These are phyloP conservation scores for Theristicus caerulescens DNA, from an alignment of 2,113 vertebrate genomes.

Conservation along the genomic window DNA sequence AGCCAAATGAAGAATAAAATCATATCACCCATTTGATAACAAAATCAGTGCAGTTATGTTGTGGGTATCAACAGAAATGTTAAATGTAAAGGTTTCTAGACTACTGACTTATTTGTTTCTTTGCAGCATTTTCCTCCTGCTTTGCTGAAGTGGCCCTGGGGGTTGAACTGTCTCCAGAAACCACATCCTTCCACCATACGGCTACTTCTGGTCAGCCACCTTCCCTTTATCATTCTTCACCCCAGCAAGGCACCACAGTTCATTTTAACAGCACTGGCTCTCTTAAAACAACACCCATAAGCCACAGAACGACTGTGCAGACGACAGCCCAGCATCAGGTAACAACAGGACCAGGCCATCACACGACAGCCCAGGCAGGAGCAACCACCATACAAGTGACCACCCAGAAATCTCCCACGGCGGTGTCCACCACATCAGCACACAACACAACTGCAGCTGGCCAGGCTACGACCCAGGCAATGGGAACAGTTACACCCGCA, in stretches of 20 bases:
- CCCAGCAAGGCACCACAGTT: not conserved
- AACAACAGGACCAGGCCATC: not conserved
- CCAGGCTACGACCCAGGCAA: not conserved
- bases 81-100: not conserved
- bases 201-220: not conserved
- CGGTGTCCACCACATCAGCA: not conserved
- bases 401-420: not conserved
- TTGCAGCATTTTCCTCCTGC: conserved; percentile 60
- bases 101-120: not conserved
- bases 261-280: not conserved
- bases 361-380: not conserved
- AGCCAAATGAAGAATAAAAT: not conserved
- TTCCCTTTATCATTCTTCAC: not conserved
- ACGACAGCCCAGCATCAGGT: not conserved
- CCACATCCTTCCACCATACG: not conserved
- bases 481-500: not conserved
- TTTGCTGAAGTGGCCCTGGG: not conserved
- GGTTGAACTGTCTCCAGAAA: not conserved
- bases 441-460: not conserved
- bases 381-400: not conserved
- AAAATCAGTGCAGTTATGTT: not conserved
- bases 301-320: not conserved
- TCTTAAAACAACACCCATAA: not conserved
- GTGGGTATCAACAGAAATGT: not conserved
- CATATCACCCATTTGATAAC: not conserved